These are phyloP conservation scores for Tachysurus vachellii DNA, from an alignment of 2,113 vertebrate genomes.

Conservation along the genomic window DNA sequence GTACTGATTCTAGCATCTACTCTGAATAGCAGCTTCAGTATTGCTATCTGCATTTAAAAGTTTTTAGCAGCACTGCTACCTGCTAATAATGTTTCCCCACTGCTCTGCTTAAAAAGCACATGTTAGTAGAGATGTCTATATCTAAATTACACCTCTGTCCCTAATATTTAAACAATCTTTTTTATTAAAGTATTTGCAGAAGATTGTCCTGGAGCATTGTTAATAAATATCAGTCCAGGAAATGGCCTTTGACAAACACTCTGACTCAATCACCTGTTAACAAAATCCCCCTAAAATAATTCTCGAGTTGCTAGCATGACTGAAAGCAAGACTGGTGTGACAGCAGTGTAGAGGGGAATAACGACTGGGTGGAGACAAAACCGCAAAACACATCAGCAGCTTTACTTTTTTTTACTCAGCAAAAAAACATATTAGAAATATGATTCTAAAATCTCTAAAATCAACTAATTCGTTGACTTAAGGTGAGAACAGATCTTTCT, in stretches of 20 bases:
- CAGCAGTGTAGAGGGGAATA: background rate
- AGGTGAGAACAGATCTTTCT: background rate
- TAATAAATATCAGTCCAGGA: background rate
- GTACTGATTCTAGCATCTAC: too few species aligned
- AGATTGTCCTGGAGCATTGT: background rate
- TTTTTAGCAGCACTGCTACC: background rate
- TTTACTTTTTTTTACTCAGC: background rate
- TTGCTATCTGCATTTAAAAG: background rate
- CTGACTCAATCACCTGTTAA: background rate
- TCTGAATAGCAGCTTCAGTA: background rate
- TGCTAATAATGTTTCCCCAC: background rate
- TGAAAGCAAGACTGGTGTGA: background rate
- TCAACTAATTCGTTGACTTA: background rate
- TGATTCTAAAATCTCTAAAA: background rate
- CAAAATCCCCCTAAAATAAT: background rate
- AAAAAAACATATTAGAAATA: too few species aligned
- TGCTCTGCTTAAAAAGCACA: background rate
- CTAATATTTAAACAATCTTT: background rate
- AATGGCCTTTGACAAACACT: background rate
- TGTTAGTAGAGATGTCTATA: background rate
- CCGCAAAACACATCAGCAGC: background rate
- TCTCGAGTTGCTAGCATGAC: background rate
- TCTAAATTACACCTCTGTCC: background rate
- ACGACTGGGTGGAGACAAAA: background rate
- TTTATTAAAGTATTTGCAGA: background rate